A percentile compares a stretch with the other conserved stretches of the same genome.
phyloP scores from a whole-genome alignment of 1,140 invertebrate species.

The Drosophila pandora region DNA sequence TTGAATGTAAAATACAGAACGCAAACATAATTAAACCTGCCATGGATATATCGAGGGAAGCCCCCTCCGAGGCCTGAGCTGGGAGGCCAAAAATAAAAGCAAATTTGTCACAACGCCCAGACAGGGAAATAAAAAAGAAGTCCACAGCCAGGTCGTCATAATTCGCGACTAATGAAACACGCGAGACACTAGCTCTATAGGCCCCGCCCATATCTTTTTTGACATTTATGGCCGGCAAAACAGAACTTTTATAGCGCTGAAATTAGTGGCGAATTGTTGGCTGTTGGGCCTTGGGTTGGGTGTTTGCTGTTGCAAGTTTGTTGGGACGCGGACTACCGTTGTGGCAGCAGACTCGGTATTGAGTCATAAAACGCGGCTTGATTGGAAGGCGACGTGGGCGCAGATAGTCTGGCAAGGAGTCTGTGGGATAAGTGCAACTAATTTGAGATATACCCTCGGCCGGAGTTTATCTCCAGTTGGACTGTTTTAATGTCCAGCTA shows the following conservation, averaged over 20 bases:
- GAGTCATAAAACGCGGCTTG: slow-evolving; percentile 76
- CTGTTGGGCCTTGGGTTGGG: neutral
- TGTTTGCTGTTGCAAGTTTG: slow-evolving; percentile 23
- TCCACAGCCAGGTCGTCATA: slow-evolving; percentile 49
- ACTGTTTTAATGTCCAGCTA: slow-evolving; percentile 68
- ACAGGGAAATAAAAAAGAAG: slow-evolving; percentile 19
- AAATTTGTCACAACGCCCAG: slow-evolving; percentile 68
- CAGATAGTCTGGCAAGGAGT: slow-evolving; percentile 21
- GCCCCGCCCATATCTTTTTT: slow-evolving; percentile 47
- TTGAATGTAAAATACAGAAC: slow-evolving; percentile 65
- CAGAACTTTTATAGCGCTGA: slow-evolving; percentile 75
- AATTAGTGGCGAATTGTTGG: slow-evolving; percentile 69
- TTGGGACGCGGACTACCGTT: slow-evolving; percentile 35
- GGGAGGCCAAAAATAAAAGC: slow-evolving; percentile 66
- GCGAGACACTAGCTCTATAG: slow-evolving; percentile 29
- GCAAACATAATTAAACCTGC: slow-evolving; percentile 80
- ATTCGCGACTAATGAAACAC: slow-evolving; percentile 78
- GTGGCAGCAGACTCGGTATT: slow-evolving; percentile 35
- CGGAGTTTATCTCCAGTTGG: slow-evolving; percentile 62
- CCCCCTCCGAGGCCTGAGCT: slow-evolving; percentile 13
- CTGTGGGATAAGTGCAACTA: slow-evolving; percentile 61
- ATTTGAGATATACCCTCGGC: slow-evolving; percentile 61
- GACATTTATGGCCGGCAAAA: slow-evolving; percentile 75
- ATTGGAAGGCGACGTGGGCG: slow-evolving; percentile 70
- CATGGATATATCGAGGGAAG: slow-evolving; percentile 51